Percentiles rank a stretch among this genome's conserved stretches.
These are phyloP conservation scores for Nowickia ferox DNA, from an alignment of 2,888 invertebrate species.

Conservation along the genomic window DNA sequence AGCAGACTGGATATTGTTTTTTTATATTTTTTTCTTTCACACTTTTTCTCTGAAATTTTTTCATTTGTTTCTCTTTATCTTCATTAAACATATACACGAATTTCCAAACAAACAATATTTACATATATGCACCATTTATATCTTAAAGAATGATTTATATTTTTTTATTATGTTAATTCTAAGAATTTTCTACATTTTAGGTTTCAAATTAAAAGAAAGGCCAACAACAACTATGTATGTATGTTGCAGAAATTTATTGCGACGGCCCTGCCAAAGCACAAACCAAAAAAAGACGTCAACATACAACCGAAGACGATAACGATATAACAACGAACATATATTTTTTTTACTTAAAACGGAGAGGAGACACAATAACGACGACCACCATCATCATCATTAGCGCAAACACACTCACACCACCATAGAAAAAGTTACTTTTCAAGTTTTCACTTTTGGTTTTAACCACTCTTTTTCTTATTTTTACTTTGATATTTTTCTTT, in stretches of 20 bases:
- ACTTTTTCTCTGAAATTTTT: constrained; percentile 56
- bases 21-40: constrained; percentile 50
- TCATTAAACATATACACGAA: constrained; percentile 16
- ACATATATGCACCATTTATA: constrained; percentile 47
- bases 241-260: constrained; percentile 68
- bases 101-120: constrained; percentile 23
- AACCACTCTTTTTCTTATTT: constrained; percentile 53
- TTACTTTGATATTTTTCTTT: constrained; percentile 12
- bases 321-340: constrained; percentile 60
- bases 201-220: constrained; percentile 30
- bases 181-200: constrained; percentile 53
- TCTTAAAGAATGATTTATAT: constrained; percentile 45
- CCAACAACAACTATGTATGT: constrained; percentile 40
- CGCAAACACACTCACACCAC: constrained; percentile 71
- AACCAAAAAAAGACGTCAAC: constrained; percentile 65
- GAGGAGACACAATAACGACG: constrained; percentile 61
- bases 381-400: constrained; percentile 55
- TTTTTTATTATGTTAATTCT: constrained; percentile 48
- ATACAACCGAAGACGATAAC: constrained; percentile 67
- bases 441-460: constrained; percentile 77
- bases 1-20: constrained; percentile 51
- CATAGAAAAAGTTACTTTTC: constrained; percentile 74
- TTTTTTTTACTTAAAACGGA: constrained; percentile 37
- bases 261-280: constrained; percentile 67
- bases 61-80: constrained; percentile 34